Base-by-base conservation (phyloP, 2,113 vertebrate genomes). In the Indicator maculatus region DNA sequence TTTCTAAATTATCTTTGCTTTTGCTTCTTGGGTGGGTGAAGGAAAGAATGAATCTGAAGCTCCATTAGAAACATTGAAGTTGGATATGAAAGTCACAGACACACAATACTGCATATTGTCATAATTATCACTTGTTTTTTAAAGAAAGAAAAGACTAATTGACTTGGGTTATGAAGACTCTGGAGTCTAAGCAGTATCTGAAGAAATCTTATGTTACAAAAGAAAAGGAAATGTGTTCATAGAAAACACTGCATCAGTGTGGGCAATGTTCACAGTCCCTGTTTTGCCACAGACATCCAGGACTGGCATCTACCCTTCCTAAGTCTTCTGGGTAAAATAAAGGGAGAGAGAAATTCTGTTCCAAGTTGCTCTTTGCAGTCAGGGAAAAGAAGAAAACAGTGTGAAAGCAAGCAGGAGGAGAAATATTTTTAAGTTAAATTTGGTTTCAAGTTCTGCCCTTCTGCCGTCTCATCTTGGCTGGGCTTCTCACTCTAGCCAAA, bases 21-120 rank as follows among this genome's bases (percentile, higher is more conserved):
- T 93, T 83, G 69, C 76, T 71, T 75, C 60, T 89, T 80, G 83
- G 33, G 61, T 76, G 90, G 83, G 75, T 78, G 83, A 64, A n/a
- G 59, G n/a, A 65, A 85, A 63, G 63, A 91, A 84, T 76, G 44
- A 85, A 73, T 75, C 45, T 3, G 5, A 93, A 90, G 60, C 52
- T 79, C 21, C 76, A 78, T 88, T 61, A 77, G 82, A 84, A 81
- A 84, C 72, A 61, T 80, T 94, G 65, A 70, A 79, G 65, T 6
- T 88, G 86, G 39, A 73, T 95, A 88, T 95, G 94, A 97, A 97
- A 94, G 85, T 92, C 92, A 36, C 69, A 92, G 73, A 86, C 76
- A 88, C 92, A 92, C 92, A 96, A 84, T 95, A 58, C 86, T 90
- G 61, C 92, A 93, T 96, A 74, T 95, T 96, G 95, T 92, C 95